These are phyloP conservation scores for Paratrypauchen microcephalus DNA, from an alignment of 2,797 vertebrate species.

Conservation along the genomic window DNA sequence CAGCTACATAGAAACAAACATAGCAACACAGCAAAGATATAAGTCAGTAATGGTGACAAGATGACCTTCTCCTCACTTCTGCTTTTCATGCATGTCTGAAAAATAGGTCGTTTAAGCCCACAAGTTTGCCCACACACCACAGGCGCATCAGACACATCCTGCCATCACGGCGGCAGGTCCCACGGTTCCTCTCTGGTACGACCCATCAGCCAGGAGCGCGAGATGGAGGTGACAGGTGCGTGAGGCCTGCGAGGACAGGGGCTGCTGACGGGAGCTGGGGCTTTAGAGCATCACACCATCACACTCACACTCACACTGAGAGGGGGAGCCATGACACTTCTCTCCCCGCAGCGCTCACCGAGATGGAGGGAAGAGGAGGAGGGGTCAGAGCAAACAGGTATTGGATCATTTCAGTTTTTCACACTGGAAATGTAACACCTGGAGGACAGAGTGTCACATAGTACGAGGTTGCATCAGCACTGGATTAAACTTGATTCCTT, in stretches of 20 bases:
- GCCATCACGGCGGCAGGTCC: constrained; percentile 10
- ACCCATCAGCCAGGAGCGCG: constrained; percentile 28
- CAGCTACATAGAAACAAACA: too few relatives aligned
- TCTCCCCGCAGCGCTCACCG: constrained; percentile 18
- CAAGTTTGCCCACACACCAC: constrained; percentile 3
- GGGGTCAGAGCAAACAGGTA: not conserved
- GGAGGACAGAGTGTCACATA: not conserved
- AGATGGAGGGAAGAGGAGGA: constrained; percentile 25
- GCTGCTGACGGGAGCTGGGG: constrained; percentile 55
- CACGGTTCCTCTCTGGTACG: constrained; percentile 1
- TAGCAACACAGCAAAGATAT: too few relatives aligned
- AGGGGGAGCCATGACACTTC: constrained; percentile 32
- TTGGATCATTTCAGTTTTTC: constrained; percentile 14
- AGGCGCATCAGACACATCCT: not conserved
- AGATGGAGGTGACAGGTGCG: constrained; percentile 50
- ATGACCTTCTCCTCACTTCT: not conserved
- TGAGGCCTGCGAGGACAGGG: constrained; percentile 25
- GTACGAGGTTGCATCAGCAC: not conserved
- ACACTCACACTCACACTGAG: constrained; percentile 27
- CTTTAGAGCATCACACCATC: constrained; percentile 52
- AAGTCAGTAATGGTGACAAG: not conserved
- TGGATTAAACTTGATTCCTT: not conserved
- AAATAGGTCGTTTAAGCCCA: constrained; percentile 8
- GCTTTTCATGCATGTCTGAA: constrained; percentile 3
- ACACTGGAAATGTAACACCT: not conserved